Evolutionary conservation across 2,888 invertebrate species (phyloP), one percentile per base, ranked within the genome.

Genomic region (Erannis defoliaria): DNA sequence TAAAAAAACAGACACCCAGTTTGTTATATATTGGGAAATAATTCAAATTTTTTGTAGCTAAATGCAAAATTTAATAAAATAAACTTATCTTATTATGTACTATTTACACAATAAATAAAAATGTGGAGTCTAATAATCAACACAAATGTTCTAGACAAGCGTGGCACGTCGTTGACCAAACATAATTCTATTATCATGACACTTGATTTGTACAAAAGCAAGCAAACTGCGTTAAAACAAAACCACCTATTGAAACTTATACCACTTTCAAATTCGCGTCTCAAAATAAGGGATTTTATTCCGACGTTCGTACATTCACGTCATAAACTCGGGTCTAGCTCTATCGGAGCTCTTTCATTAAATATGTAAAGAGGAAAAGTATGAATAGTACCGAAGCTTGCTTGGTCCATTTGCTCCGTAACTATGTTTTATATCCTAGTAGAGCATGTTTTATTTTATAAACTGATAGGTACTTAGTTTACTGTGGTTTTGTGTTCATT

Each of bases 291-390:
- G 33, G n/a, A 46, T 46, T 46, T 46, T 23, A 21, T 35, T 14
- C 21, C 37, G 6, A 37, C 37, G 16, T 51, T 19, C 40, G 40
- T 38, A 29, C 19, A 51, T 51, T 26, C 40, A 51, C 40, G 29
- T 51, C 51, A 51, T 40, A 51, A 51, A 51, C 51, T 51, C 31
- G 40, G 35, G 38, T 37, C 50, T 38, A 35, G 46, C 26, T 53
- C 62, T 56, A 62, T 62, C 51, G 46, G 56, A 53, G 62, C 56
- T 51, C 40, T 61, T 56, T 56, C 62, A 56, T 62, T 62, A 62
- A 62, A 62, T 53, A 62, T 62, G 62, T 56, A 62, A 62, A 62
- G 49, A 49, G 53, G 60, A 55, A 49, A 54, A 31, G 55, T 62
- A 62, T 62, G 62, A 62, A 62, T 56, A 56, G 51, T 46, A 51